These are phyloP conservation scores for Scaptodrosophila latifasciaeformis DNA, from an alignment of 2,888 invertebrate species.

Conservation along the genomic window DNA sequence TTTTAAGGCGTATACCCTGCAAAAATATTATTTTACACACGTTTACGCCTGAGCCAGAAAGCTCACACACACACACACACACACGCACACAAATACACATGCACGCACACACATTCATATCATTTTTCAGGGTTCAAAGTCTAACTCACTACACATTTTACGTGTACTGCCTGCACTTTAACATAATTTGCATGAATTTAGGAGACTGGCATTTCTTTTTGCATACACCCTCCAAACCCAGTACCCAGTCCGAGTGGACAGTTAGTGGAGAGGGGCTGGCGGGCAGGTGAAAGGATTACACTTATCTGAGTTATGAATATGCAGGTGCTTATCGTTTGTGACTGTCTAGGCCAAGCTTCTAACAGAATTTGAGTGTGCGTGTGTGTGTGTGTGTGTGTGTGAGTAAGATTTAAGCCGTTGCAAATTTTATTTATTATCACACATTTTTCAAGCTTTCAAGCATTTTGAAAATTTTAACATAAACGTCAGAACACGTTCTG, in stretches of 20 bases:
- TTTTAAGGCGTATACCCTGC: conserved; percentile 56
- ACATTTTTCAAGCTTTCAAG: conserved; percentile 19
- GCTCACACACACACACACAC: conserved; percentile 31
- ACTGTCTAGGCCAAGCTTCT: too few relatives aligned
- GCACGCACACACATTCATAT: not conserved
- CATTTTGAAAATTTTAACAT: too few relatives aligned
- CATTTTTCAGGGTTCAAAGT: too few relatives aligned
- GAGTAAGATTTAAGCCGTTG: conserved; percentile 56
- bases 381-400: not conserved
- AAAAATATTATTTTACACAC: conserved; percentile 67
- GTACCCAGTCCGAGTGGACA: too few relatives aligned
- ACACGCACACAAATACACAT: not conserved
- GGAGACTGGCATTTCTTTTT: conserved; percentile 40
- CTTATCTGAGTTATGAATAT: conserved; percentile 68
- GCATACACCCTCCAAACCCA: conserved; percentile 20
- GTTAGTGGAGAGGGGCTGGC: not conserved
- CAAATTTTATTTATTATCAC: conserved; percentile 53
- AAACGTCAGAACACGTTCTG: too few relatives aligned
- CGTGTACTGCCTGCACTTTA: conserved; percentile 45
- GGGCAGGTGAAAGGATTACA: too few relatives aligned
- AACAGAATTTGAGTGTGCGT: not conserved
- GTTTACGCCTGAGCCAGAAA: conserved; percentile 45
- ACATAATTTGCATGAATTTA: conserved; percentile 64
- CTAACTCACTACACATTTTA: conserved; percentile 13
- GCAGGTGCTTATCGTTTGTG: conserved; percentile 60